phyloP scores from a whole-genome alignment of 2,888 invertebrate species.

The Cerastis leucographa region DNA sequence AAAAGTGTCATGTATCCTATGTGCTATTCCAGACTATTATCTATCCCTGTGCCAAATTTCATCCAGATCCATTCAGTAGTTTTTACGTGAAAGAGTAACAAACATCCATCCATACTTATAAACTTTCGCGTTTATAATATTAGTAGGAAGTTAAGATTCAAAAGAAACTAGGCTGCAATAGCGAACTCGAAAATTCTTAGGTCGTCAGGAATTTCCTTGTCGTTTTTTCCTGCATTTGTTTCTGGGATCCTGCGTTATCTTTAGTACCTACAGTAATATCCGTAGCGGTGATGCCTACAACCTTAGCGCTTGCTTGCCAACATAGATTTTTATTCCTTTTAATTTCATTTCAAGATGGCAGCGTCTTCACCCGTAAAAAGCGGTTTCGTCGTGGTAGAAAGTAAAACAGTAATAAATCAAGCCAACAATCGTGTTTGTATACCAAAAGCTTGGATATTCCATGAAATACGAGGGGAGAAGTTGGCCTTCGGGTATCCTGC shows the following conservation, averaged over 20 bases:
- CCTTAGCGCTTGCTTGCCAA: not conserved
- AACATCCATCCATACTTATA: no score
- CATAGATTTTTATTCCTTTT: not conserved
- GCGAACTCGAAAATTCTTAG: no score
- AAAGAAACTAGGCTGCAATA: no score
- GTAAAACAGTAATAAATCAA: conserved; percentile 15
- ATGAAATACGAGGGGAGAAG: not conserved
- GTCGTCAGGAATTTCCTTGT: no score
- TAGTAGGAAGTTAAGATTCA: no score
- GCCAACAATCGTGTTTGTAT: conserved; percentile 29
- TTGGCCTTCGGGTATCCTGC: conserved; percentile 33
- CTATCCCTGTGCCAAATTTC: no score
- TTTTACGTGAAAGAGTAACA: no score
- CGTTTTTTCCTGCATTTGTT: not conserved
- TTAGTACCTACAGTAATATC: not conserved
- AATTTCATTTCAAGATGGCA: conserved; percentile 32
- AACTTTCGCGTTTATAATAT: no score
- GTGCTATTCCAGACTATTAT: no score
- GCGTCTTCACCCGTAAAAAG: not conserved
- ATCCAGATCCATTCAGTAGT: no score
- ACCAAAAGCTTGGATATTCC: conserved; percentile 31
- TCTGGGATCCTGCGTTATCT: not conserved
- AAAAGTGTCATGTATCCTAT: no score
- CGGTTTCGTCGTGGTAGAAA: conserved; percentile 31
- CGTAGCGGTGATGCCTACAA: not conserved